Evolutionary conservation across 1,140 invertebrate species (phyloP).

Genomic region (Cyclina sinensis): DNA sequence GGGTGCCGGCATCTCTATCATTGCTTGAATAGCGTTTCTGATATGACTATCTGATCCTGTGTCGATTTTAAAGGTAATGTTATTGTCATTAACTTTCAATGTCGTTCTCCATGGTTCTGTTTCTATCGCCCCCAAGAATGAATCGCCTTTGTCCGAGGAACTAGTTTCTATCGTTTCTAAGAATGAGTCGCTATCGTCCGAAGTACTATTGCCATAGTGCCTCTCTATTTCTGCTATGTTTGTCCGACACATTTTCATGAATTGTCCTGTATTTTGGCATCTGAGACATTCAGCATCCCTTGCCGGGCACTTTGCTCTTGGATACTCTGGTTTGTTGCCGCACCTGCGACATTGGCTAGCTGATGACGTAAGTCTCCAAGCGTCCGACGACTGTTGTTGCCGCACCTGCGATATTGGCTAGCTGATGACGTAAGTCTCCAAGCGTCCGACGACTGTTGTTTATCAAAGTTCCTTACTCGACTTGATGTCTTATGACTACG

Average conservation of each 20-base stretch:
- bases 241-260: neutral
- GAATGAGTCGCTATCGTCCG: neutral
- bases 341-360: neutral
- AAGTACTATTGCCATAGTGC: too few relatives aligned
- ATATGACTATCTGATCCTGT: conserved; percentile 31
- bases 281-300: neutral
- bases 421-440: too few relatives aligned
- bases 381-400: too few relatives aligned
- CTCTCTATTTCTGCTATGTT: neutral
- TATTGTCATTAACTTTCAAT: too few relatives aligned
- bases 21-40: neutral
- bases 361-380: too few relatives aligned
- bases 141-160: neutral
- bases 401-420: too few relatives aligned
- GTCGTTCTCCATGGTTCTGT: too few relatives aligned
- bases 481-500: too few relatives aligned
- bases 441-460: too few relatives aligned
- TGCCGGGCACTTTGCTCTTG: neutral
- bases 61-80: neutral
- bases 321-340: neutral
- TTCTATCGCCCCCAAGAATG: neutral
- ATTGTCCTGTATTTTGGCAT: too few relatives aligned
- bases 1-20: neutral
- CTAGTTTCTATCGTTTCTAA: neutral
- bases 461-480: too few relatives aligned